phyloP scores from a whole-genome alignment of 2,113 vertebrate genomes.

The Plestiodon gilberti region DNA sequence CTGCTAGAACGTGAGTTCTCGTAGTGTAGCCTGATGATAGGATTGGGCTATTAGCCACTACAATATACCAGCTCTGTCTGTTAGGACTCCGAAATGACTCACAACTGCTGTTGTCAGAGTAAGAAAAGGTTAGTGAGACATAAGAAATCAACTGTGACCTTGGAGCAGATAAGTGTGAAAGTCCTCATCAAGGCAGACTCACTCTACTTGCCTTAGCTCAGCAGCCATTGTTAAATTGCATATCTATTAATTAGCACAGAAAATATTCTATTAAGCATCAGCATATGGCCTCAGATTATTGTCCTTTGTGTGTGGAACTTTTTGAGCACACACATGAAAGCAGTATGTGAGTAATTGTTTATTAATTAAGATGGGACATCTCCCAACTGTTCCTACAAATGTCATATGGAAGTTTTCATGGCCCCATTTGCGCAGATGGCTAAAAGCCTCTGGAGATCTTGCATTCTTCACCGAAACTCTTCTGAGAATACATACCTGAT shows the following conservation, averaged over 20 bases:
- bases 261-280: not conserved
- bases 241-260: not conserved
- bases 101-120: too few relatives aligned
- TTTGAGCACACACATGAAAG: not conserved
- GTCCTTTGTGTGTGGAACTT: not conserved
- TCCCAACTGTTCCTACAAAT: slow-evolving; percentile 30
- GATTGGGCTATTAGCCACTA: too few relatives aligned
- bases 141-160: not conserved
- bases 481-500: slow-evolving; percentile 6
- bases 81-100: too few relatives aligned
- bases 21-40: too few relatives aligned
- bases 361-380: slow-evolving; percentile 34
- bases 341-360: not conserved
- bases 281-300: not conserved
- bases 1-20: too few relatives aligned
- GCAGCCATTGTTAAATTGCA: fast-evolving
- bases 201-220: not conserved
- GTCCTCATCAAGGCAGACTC: not conserved
- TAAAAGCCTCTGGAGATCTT: not conserved
- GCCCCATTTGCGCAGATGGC: not conserved
- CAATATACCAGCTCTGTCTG: too few relatives aligned
- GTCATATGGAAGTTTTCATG: not conserved
- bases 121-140: not conserved
- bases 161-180: not conserved
- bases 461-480: slow-evolving; percentile 1